phyloP scores from a whole-genome alignment of 1,140 invertebrate species.

The Scaptomyza pallida region DNA sequence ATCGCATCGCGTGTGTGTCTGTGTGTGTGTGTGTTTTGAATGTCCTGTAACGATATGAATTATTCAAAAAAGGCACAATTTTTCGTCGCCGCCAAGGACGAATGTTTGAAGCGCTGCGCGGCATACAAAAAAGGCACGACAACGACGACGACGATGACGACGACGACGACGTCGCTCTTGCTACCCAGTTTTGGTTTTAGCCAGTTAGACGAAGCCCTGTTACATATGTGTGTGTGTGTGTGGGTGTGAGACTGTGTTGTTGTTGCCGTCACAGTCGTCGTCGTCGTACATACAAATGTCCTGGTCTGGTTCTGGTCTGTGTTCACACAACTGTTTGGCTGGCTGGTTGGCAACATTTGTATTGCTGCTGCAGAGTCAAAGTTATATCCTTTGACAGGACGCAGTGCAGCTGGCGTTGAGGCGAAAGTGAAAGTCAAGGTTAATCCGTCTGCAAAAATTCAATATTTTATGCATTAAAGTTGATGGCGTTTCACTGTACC shows the following conservation, averaged over 20 bases:
- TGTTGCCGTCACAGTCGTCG: constrained; percentile 34
- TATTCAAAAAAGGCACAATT: constrained; percentile 79
- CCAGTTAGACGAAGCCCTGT: constrained; percentile 57
- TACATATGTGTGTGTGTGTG: constrained; percentile 48
- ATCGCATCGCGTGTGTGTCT: constrained; percentile 69
- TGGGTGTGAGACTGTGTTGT: constrained; percentile 30
- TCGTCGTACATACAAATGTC: constrained; percentile 74
- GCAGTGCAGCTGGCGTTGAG: constrained; percentile 56
- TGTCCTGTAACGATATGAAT: constrained; percentile 83
- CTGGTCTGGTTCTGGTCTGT: constrained; percentile 48
- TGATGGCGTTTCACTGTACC: constrained; percentile 44
- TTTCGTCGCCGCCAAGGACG: constrained; percentile 82
- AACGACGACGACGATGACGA: constrained; percentile 36
- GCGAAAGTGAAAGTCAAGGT: constrained; percentile 84
- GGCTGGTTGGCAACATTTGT: not conserved
- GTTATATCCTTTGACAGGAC: constrained; percentile 68
- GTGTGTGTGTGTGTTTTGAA: constrained; percentile 78
- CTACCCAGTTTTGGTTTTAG: constrained; percentile 58
- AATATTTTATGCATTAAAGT: constrained; percentile 83
- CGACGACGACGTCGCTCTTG: constrained; percentile 40
- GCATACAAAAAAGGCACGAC: constrained; percentile 77
- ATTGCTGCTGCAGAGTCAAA: constrained; percentile 44
- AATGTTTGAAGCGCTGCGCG: constrained; percentile 77
- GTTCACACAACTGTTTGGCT: constrained; percentile 1
- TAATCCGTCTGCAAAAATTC: constrained; percentile 84